A percentile compares a stretch with the other conserved stretches of the same genome.
Conservation (phyloP, 2,113 vertebrate species). For the Pterocles orientalis region DNA sequence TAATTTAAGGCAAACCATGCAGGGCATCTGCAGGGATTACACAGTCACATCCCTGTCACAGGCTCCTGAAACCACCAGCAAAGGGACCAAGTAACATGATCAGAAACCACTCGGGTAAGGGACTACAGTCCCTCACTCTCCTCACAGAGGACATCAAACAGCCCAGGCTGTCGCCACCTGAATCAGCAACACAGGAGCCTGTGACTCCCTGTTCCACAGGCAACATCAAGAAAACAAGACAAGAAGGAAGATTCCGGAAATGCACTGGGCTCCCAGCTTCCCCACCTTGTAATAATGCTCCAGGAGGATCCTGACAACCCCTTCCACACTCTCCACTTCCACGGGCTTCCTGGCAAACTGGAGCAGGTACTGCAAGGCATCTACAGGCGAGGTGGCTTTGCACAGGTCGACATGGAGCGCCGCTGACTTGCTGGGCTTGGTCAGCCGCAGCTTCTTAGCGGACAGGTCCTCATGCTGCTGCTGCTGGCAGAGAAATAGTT, state of each 20-base stretch:
- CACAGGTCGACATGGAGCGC: slow-evolving; percentile 94
- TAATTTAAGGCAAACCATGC: accelerated
- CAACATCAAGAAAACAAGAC: neutral
- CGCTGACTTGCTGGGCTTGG: slow-evolving; percentile 96
- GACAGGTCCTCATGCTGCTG: slow-evolving; percentile 89
- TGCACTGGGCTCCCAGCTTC: accelerated
- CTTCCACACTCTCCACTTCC: slow-evolving; percentile 94
- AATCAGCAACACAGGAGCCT: neutral
- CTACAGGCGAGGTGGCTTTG: slow-evolving; percentile 89
- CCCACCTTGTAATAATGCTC: slow-evolving; percentile 97
- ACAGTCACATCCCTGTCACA: neutral
- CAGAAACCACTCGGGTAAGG: neutral
- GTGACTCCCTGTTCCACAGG: neutral
- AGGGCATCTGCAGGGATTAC: neutral
- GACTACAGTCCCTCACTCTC: neutral
- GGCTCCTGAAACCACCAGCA: neutral
- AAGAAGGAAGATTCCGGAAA: neutral
- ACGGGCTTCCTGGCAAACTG: slow-evolving; percentile 93
- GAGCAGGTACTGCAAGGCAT: slow-evolving; percentile 93
- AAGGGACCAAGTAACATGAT: neutral
- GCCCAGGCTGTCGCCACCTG: neutral
- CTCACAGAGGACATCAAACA: neutral
- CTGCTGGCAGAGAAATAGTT: slow-evolving; percentile 25
- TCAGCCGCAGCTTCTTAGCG: slow-evolving; percentile 89
- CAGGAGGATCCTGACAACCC: slow-evolving; percentile 90